phyloP scores from a whole-genome alignment of 2,113 vertebrate genomes.

The Scytalopus superciliaris region DNA sequence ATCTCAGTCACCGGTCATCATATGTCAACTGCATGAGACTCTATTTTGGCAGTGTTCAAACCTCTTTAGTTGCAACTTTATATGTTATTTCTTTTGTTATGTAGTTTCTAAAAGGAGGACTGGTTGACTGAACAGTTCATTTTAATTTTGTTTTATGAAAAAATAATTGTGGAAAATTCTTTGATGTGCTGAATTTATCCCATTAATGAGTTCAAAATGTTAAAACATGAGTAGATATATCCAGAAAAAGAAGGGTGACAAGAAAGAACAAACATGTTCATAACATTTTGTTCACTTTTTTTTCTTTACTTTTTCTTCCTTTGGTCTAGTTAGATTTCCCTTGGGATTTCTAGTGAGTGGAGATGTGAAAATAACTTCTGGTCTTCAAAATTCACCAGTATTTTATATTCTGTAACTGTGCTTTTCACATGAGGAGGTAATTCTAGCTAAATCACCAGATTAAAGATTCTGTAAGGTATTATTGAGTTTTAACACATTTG shows the following conservation, averaged over 20 bases:
- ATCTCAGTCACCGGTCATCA: background rate
- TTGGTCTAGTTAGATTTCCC: background rate
- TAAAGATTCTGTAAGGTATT: accelerated
- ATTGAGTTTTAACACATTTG: background rate
- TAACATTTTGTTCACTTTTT: background rate
- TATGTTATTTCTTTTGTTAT: background rate
- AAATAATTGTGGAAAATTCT: background rate
- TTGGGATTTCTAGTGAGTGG: background rate
- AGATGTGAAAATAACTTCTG: background rate
- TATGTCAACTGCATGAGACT: background rate
- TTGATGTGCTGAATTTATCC: background rate
- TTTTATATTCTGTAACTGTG: background rate
- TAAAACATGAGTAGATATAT: background rate
- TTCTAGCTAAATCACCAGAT: background rate
- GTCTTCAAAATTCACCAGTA: background rate
- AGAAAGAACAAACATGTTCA: background rate
- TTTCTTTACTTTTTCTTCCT: background rate
- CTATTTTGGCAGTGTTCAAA: background rate
- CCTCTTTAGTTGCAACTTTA: background rate
- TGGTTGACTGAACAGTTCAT: background rate
- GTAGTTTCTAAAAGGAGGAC: background rate
- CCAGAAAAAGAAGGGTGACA: background rate
- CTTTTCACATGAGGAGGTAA: background rate
- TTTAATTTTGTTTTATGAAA: background rate
- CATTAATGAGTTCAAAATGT: background rate